phyloP scores from a whole-genome alignment of 2,113 vertebrate genomes.

The Oreotrochilus melanogaster region DNA sequence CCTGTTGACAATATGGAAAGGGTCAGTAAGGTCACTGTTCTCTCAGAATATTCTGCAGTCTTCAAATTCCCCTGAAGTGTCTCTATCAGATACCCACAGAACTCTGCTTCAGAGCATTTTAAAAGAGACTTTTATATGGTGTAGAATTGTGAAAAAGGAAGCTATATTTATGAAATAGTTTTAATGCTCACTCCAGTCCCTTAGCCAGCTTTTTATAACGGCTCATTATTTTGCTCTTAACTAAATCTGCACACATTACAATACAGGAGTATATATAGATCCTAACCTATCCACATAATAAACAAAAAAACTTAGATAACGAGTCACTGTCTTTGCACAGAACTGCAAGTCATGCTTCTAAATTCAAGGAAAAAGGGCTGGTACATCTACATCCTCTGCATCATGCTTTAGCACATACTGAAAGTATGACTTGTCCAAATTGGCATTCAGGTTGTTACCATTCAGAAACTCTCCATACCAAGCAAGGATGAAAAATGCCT shows the following conservation, averaged over 20 bases:
- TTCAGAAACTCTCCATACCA: neutral
- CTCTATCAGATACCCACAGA: neutral
- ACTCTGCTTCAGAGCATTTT: slow-evolving; percentile 25
- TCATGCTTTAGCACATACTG: neutral
- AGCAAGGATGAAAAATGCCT: neutral
- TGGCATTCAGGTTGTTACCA: neutral
- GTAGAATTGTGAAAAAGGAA: neutral
- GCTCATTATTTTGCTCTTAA: neutral
- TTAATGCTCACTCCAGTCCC: neutral
- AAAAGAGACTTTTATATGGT: slow-evolving; percentile 21
- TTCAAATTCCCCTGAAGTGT: neutral
- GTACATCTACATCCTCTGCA: neutral
- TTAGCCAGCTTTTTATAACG: neutral
- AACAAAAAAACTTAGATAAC: neutral
- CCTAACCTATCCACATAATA: neutral
- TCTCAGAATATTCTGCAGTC: neutral
- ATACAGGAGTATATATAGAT: neutral
- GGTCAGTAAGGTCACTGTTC: neutral
- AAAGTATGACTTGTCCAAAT: neutral
- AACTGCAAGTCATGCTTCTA: neutral
- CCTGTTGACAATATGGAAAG: neutral
- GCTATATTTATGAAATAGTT: neutral
- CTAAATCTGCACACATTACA: neutral
- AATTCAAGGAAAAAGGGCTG: neutral
- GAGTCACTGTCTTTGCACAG: neutral